A percentile compares a stretch with the other conserved stretches of the same genome.
Evolutionary conservation across 2,888 invertebrate species (phyloP).

Genomic region (Cotesia congregata): DNA sequence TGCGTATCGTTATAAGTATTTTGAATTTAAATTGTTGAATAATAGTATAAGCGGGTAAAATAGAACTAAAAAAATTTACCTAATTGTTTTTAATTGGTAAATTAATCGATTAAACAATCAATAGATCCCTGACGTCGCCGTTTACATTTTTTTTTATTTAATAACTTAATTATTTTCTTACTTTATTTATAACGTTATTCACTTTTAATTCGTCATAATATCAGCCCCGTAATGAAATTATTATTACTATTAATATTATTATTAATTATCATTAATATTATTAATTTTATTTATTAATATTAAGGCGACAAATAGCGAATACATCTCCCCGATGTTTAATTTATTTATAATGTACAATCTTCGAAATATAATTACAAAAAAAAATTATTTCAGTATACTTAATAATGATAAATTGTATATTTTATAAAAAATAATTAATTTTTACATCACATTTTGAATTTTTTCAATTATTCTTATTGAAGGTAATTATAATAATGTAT

Average conservation of each 20-base stretch:
- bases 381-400: constrained; percentile 52
- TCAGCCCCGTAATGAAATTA: background rate
- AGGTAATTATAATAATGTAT: background rate
- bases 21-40: constrained; percentile 69
- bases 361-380: background rate
- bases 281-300: background rate
- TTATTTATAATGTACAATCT: background rate
- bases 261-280: background rate
- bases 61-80: constrained; percentile 23
- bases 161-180: constrained; percentile 41
- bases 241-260: background rate
- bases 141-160: constrained; percentile 43
- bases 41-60: constrained; percentile 61
- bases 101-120: constrained; percentile 4
- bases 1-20: constrained; percentile 70
- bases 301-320: background rate
- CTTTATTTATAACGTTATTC: constrained; percentile 42
- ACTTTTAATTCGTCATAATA: constrained; percentile 57
- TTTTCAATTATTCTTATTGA: background rate
- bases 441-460: background rate
- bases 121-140: constrained; percentile 36
- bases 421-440: background rate
- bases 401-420: background rate
- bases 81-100: constrained; percentile 25
- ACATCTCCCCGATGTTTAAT: background rate